Evolutionary conservation across 1,140 invertebrate genomes (phyloP).

Genomic region (Macrosteles quadrilineatus): DNA sequence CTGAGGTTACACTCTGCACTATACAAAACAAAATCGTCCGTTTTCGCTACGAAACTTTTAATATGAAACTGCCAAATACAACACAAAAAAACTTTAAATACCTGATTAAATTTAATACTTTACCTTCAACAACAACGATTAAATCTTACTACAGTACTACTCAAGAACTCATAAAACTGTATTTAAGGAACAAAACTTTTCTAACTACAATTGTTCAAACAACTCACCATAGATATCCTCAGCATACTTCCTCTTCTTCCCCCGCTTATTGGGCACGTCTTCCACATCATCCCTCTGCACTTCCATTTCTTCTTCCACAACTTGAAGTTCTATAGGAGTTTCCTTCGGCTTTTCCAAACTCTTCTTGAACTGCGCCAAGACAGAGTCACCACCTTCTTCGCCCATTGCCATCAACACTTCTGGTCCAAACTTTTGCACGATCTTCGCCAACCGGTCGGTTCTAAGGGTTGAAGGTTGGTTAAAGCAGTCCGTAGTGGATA

Average conservation of each 20-base stretch:
- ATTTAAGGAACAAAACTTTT: too few species aligned
- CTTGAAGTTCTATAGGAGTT: not conserved
- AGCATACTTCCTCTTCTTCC: constrained; percentile 15
- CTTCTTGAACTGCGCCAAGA: constrained; percentile 24
- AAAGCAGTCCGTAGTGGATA: not conserved
- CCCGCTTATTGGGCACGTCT: not conserved
- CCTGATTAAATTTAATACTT: too few species aligned
- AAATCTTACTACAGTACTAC: too few species aligned
- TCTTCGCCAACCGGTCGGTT: constrained; percentile 9
- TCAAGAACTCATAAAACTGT: too few species aligned
- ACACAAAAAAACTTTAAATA: too few species aligned
- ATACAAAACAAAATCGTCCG: too few species aligned
- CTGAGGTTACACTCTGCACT: too few species aligned
- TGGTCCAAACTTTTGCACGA: constrained; percentile 22
- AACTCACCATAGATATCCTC: constrained; percentile 14
- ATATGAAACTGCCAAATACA: too few species aligned
- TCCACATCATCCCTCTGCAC: not conserved
- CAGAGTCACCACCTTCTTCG: constrained; percentile 15
- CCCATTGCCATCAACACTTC: constrained; percentile 19
- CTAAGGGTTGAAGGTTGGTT: constrained; percentile 4
- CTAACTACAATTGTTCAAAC: too few species aligned
- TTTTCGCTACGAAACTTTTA: too few species aligned
- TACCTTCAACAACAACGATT: too few species aligned
- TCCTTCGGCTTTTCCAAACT: not conserved
- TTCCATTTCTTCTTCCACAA: constrained; percentile 6